Percentiles rank a stretch among this genome's conserved stretches.
Conservation (phyloP, 2,888 invertebrate genomes). For the Athrips mouffetella region DNA sequence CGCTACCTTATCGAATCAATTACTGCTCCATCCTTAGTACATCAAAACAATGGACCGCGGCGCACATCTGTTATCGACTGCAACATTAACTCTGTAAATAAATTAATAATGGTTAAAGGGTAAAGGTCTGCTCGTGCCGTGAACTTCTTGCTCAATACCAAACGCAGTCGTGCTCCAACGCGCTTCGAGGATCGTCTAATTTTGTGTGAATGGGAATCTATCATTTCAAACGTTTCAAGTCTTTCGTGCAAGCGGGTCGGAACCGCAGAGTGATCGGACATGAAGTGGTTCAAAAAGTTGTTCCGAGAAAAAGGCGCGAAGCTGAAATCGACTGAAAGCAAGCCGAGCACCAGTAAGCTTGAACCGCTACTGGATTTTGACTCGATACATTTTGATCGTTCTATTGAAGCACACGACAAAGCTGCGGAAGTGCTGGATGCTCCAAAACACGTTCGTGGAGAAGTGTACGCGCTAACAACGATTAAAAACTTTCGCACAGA, state of each 20-base stretch:
- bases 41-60: constrained; percentile 56
- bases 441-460: constrained; percentile 32
- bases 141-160: constrained; percentile 40
- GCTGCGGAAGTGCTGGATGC: constrained; percentile 32
- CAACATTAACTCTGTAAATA: constrained; percentile 61
- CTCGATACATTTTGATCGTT: constrained; percentile 14
- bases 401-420: constrained; percentile 21
- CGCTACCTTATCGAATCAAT: constrained; percentile 52
- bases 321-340: constrained; percentile 33
- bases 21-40: constrained; percentile 37
- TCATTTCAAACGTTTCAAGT: constrained; percentile 79
- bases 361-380: constrained; percentile 30
- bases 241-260: constrained; percentile 80
- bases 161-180: constrained; percentile 44
- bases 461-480: constrained; percentile 60
- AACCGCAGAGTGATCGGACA: constrained; percentile 79
- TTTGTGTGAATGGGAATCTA: constrained; percentile 78
- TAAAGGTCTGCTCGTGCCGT: constrained; percentile 72
- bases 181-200: constrained; percentile 30
- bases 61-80: constrained; percentile 57
- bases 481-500: constrained; percentile 59
- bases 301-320: constrained; percentile 77
- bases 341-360: constrained; percentile 32
- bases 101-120: constrained; percentile 62
- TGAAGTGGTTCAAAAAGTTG: constrained; percentile 83